Conservation (phyloP, 2,888 invertebrate genomes). For the Alviniconcha strummeri region DNA sequence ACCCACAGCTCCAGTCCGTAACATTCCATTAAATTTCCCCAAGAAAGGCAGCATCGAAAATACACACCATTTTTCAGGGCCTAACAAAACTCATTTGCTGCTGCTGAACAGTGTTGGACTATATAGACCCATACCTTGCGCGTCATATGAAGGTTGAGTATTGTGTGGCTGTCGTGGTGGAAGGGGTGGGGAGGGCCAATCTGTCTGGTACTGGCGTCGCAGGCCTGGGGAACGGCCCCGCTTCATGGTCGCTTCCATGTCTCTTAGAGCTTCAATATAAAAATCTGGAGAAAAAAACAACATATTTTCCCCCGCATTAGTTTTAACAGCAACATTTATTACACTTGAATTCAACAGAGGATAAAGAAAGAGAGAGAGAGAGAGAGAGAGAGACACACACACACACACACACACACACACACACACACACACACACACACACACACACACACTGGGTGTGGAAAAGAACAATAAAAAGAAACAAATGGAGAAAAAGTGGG, state of each 20-base stretch:
- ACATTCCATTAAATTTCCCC: too few relatives aligned
- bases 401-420: constrained; percentile 3
- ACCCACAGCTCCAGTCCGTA: too few relatives aligned
- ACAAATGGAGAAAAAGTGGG: too few relatives aligned
- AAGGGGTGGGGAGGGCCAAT: constrained; percentile 41
- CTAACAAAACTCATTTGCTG: too few relatives aligned
- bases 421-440: constrained; percentile 6
- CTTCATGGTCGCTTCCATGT: constrained; percentile 20
- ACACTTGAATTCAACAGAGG: too few relatives aligned
- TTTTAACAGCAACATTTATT: too few relatives aligned
- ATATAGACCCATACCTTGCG: not conserved
- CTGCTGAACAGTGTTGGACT: too few relatives aligned
- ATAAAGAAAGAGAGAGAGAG: too few relatives aligned
- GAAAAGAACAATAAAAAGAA: too few relatives aligned
- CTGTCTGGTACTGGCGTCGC: constrained; percentile 45
- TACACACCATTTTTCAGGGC: too few relatives aligned
- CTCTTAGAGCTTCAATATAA: constrained; percentile 1
- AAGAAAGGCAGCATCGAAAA: too few relatives aligned
- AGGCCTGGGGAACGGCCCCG: constrained; percentile 29
- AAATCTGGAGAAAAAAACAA: not conserved
- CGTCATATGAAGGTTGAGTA: not conserved
- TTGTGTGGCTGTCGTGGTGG: not conserved
- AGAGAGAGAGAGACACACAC: not conserved
- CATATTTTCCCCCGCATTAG: too few relatives aligned
- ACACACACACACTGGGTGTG: not conserved